Evolutionary conservation across 2,888 invertebrate species (phyloP).

Genomic region (Graphium colonna): DNA sequence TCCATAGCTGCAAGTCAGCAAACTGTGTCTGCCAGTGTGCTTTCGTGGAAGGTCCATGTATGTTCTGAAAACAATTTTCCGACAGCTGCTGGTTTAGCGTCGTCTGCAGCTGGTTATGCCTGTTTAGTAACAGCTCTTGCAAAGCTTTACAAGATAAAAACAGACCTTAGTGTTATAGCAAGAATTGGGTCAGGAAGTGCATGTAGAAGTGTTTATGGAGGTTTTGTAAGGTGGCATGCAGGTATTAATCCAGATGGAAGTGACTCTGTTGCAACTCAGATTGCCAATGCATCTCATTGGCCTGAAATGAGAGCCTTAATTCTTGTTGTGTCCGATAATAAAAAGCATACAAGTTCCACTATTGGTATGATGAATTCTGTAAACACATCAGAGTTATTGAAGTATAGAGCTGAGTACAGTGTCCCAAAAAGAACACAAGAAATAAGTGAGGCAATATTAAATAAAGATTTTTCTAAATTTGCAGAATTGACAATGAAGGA

Average conservation of each 20-base stretch:
- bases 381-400: conserved; percentile 90
- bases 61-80: conserved; percentile 98
- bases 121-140: conserved; percentile 92
- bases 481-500: conserved; percentile 98
- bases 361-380: conserved; percentile 92
- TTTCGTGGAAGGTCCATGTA: conserved; percentile 88
- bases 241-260: conserved; percentile 83
- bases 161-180: conserved; percentile 88
- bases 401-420: conserved; percentile 84
- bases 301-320: conserved; percentile 93
- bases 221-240: conserved; percentile 96
- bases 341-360: conserved; percentile 93
- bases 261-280: conserved; percentile 88
- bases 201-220: conserved; percentile 95
- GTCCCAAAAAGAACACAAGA: conserved; percentile 85
- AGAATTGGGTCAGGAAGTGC: conserved; percentile 97
- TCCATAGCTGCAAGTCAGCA: conserved; percentile 56
- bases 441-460: conserved; percentile 79
- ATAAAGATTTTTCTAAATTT: conserved; percentile 89
- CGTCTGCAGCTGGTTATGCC: conserved; percentile 98
- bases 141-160: conserved; percentile 85
- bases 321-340: conserved; percentile 90
- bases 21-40: conserved; percentile 59
- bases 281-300: conserved; percentile 90
- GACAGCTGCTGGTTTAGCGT: conserved; percentile 98